Evolutionary conservation across 2,888 invertebrate genomes (phyloP), one percentile per base, ranked within the genome.

Genomic region (Hydraecia micacea): DNA sequence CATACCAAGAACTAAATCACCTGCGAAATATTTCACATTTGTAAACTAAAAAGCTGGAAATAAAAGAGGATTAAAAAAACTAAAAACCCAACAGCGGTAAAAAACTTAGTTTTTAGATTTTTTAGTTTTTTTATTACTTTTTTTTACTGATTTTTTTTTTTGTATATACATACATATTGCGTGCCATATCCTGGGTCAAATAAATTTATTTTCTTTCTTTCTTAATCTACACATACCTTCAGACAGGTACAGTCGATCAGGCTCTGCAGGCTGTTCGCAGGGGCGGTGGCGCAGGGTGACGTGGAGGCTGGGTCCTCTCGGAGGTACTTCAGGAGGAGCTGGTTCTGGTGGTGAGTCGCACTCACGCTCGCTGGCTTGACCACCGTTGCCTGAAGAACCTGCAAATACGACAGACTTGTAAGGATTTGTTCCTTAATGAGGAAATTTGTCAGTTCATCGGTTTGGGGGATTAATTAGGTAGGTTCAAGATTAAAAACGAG

Each of bases 321-420:
- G 98, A 58, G 98, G 98, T 73, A 98, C 98, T 95, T 98, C 98
- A 4, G 98, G 98, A 11, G 98, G 98, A 72, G 98, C 98, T 3
- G 98, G 98, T 92, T 98, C 98, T 6, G 98, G 98, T 21, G 98
- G 98, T 4, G 98, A 98, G 83, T 98, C 98, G 87, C 97, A 97
- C 65, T 97, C 97, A 4, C 95, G 93, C 77, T 97, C 97, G 87
- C 97, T 97, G 91, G 94, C 83, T 68, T 93, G 95, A 39, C 93
- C 92, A 55, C 91, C 92, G 63, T 89, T 92, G 72, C 81, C 88
- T 73, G 90, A 71, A 0, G 89, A 73, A 11, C 86, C 90, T 91
- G 79, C 21, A 70, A 25, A 80, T 55, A 49, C 9, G 13, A 63
- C 21, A 32, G 21, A 28, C 18, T 49, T 25, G 8, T 68, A 42